Conservation (phyloP, 2,113 vertebrate species). For the Alces alces region DNA sequence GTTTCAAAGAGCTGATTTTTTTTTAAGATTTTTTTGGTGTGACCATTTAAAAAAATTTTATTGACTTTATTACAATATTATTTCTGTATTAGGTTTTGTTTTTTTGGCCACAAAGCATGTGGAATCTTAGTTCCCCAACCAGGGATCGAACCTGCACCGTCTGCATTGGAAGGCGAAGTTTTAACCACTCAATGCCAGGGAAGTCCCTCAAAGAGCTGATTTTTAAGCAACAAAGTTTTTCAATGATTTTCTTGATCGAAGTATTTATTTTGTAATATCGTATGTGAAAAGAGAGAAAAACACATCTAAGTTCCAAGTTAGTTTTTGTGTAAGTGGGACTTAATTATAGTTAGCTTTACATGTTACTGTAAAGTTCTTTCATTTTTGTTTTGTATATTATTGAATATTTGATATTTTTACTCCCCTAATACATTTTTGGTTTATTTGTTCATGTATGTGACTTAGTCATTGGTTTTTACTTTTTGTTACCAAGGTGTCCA, state of each 20-base stretch:
- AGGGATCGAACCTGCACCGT: neutral
- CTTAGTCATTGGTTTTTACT: constrained; percentile 16
- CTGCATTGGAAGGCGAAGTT: neutral
- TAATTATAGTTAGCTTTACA: neutral
- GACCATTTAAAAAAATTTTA: neutral
- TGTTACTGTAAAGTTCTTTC: constrained; percentile 4
- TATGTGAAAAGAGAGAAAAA: neutral
- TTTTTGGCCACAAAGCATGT: neutral
- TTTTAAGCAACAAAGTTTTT: constrained; percentile 29
- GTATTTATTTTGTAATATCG: constrained; percentile 10
- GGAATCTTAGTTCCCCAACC: neutral
- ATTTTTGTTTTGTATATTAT: neutral
- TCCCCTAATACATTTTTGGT: neutral
- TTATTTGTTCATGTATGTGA: neutral
- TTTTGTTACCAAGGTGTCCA: constrained; percentile 82
- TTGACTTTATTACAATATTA: neutral
- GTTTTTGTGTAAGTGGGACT: neutral
- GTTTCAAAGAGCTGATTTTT: neutral
- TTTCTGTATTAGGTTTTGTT: neutral
- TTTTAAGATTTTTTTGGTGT: neutral
- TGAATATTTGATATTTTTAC: constrained; percentile 2
- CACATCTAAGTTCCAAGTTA: neutral
- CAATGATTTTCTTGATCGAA: neutral
- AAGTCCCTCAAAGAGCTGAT: neutral
- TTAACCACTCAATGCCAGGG: neutral